Conservation (phyloP, 1,140 invertebrate genomes). For the Lasaia peninsularis region DNA sequence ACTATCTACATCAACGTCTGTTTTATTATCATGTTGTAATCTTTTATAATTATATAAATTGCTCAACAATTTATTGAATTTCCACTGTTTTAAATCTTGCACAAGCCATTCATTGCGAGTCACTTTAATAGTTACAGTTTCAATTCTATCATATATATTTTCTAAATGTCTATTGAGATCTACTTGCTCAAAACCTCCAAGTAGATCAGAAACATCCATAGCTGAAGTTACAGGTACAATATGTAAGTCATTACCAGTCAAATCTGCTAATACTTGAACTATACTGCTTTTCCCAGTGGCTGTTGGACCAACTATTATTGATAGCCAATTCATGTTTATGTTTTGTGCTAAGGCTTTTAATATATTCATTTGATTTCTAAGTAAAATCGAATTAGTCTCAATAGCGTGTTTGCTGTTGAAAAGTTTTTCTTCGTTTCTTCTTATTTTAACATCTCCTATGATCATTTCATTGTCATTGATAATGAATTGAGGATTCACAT, state of each 20-base stretch:
- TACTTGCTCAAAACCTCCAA: slow-evolving; percentile 98
- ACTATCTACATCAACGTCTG: slow-evolving; percentile 72
- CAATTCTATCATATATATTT: slow-evolving; percentile 57
- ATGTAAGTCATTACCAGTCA: slow-evolving; percentile 86
- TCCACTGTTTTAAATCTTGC: slow-evolving; percentile 34
- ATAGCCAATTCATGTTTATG: slow-evolving; percentile 94
- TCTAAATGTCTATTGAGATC: slow-evolving; percentile 69
- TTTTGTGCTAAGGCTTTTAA: slow-evolving; percentile 89
- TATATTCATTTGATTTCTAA: slow-evolving; percentile 82
- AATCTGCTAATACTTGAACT: slow-evolving; percentile 85
- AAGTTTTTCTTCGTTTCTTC: slow-evolving; percentile 58
- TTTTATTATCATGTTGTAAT: slow-evolving; percentile 39
- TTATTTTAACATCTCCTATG: slow-evolving; percentile 79
- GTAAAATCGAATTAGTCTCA: slow-evolving; percentile 77
- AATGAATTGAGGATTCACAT: slow-evolving; percentile 68
- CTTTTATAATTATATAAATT: slow-evolving; percentile 48
- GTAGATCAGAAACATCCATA: slow-evolving; percentile 96
- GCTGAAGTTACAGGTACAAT: slow-evolving; percentile 92
- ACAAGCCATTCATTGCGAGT: slow-evolving; percentile 47
- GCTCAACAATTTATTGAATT: slow-evolving; percentile 43
- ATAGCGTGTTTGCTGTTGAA: slow-evolving; percentile 58
- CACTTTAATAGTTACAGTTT: slow-evolving; percentile 48
- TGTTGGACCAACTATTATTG: slow-evolving; percentile 90
- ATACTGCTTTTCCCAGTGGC: slow-evolving; percentile 90
- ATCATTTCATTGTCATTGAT: slow-evolving; percentile 75